A percentile compares a stretch with the other conserved stretches of the same genome.
These are phyloP conservation scores for Trochalopteron elliotii DNA, from an alignment of 2,113 vertebrate species.

Conservation along the genomic window DNA sequence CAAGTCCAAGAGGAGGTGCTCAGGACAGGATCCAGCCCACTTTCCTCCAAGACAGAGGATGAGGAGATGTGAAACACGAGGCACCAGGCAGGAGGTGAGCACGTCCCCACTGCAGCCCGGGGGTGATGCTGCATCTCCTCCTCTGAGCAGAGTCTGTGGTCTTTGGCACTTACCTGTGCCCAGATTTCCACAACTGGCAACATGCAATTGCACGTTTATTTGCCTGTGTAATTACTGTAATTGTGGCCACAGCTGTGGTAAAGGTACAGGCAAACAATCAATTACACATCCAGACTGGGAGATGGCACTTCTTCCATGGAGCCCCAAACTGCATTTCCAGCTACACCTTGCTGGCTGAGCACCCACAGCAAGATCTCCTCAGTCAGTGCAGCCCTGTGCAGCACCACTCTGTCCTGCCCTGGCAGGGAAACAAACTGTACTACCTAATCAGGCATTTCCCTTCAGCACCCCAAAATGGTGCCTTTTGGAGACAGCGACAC, in stretches of 20 bases:
- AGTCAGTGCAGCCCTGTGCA: not conserved
- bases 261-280: not conserved
- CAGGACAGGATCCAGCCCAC: not conserved
- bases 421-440: not conserved
- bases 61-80: not conserved
- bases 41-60: not conserved
- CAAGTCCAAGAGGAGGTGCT: not conserved
- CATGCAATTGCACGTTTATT: not conserved
- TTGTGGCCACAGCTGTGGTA: not conserved
- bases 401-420: not conserved
- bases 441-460: not conserved
- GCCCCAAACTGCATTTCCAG: not conserved
- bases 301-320: not conserved
- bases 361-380: not conserved
- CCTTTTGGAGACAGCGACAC: not conserved
- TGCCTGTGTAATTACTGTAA: not conserved
- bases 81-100: not conserved
- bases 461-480: not conserved
- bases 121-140: not conserved
- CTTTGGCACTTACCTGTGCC: not conserved
- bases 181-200: not conserved
- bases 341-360: not conserved
- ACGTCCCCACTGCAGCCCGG: accelerated
- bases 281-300: not conserved
- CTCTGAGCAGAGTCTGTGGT: not conserved